These are phyloP conservation scores for Chelidonichthys spinosus DNA, from an alignment of 2,797 vertebrate species.

Conservation along the genomic window DNA sequence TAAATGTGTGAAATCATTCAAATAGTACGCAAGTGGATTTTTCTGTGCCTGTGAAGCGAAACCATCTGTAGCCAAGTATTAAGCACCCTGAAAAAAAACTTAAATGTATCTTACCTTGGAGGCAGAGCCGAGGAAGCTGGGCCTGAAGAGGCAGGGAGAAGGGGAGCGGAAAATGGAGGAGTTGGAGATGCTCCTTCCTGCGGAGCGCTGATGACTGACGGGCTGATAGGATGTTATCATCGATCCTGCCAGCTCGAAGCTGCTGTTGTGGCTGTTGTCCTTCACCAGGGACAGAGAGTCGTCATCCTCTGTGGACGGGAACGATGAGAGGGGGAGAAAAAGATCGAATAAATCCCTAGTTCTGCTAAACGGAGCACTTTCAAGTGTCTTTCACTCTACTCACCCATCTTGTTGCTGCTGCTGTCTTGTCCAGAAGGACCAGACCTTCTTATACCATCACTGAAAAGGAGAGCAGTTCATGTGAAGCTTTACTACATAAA, in stretches of 20 bases:
- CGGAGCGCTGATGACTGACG: constrained; percentile 82
- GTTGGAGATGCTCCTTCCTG: constrained; percentile 79
- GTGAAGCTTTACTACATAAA: not conserved
- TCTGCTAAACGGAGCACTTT: not conserved
- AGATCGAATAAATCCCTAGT: not conserved
- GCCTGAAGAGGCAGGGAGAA: constrained; percentile 93
- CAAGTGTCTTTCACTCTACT: constrained; percentile 35
- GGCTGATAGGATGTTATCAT: constrained; percentile 98
- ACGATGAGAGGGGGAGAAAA: not conserved
- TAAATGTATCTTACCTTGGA: constrained; percentile 88
- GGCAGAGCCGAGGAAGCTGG: constrained; percentile 92
- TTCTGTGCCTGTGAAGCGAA: not conserved
- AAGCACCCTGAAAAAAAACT: too few relatives aligned
- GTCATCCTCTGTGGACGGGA: constrained; percentile 88
- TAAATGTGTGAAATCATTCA: not conserved
- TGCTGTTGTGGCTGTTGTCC: constrained; percentile 97
- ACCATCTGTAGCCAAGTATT: too few relatives aligned
- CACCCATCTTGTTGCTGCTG: constrained; percentile 79
- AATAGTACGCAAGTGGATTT: not conserved
- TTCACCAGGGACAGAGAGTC: constrained; percentile 89
- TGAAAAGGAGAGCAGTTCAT: constrained; percentile 37
- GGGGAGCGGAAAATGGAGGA: constrained; percentile 89
- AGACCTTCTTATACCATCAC: constrained; percentile 75
- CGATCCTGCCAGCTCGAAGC: constrained; percentile 94
- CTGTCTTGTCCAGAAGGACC: constrained; percentile 74